These are phyloP conservation scores for Struthio camelus DNA, from an alignment of 2,113 vertebrate genomes.

Conservation along the genomic window DNA sequence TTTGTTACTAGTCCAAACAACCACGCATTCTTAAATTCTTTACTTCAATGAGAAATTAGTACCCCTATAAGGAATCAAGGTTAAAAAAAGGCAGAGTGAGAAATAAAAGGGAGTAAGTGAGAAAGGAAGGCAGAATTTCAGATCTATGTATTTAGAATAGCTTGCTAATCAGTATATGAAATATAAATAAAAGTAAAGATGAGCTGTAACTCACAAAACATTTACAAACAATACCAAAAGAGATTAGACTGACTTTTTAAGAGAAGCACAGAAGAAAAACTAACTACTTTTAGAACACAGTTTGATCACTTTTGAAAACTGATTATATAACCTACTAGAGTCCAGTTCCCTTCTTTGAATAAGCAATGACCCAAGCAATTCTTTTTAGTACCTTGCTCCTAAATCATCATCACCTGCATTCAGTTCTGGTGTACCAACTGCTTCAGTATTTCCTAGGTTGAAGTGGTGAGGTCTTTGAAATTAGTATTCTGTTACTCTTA, in stretches of 20 bases:
- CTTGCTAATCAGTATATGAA: not conserved
- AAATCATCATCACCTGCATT: not conserved
- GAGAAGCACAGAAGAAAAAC: not conserved
- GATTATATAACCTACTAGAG: not conserved
- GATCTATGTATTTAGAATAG: not conserved
- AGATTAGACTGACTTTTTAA: not conserved
- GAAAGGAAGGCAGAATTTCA: not conserved
- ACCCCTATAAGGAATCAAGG: not conserved
- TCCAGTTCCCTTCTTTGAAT: not conserved
- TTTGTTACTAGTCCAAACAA: not conserved
- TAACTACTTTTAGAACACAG: not conserved
- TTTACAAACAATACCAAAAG: not conserved
- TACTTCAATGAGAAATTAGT: not conserved
- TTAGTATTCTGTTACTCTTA: not conserved
- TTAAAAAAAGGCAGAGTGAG: not conserved
- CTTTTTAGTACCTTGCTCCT: not conserved
- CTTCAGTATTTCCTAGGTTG: not conserved
- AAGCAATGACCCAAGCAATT: slow-evolving; percentile 8
- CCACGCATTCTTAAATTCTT: not conserved
- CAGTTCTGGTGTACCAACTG: not conserved
- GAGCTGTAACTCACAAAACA: not conserved
- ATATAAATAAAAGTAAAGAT: not conserved
- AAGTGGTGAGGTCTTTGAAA: not conserved
- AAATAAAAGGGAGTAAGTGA: not conserved
- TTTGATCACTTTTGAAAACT: slow-evolving; percentile 17